phyloP scores from a whole-genome alignment of 2,888 invertebrate genomes.

The Spilosoma lubricipeda region DNA sequence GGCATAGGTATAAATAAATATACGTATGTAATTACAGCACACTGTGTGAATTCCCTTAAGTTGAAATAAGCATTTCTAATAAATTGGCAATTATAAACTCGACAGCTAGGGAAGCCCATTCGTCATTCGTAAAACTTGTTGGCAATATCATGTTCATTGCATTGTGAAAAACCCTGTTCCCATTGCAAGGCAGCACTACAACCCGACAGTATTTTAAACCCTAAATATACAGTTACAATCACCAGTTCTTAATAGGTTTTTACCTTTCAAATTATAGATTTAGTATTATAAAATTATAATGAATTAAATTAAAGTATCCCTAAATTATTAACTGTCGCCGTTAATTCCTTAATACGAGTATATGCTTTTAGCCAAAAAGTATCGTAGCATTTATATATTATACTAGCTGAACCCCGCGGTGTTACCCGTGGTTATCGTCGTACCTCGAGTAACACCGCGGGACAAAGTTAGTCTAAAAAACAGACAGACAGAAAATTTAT shows the following conservation, averaged over 20 bases:
- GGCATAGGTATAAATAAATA: conserved; percentile 22
- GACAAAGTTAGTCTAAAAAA: too few relatives aligned
- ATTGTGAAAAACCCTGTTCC: conserved; percentile 35
- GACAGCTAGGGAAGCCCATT: conserved; percentile 54
- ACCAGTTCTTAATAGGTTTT: neutral
- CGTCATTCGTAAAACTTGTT: conserved; percentile 78
- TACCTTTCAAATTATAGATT: neutral
- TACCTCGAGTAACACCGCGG: too few relatives aligned
- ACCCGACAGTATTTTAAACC: conserved; percentile 13
- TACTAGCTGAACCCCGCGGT: too few relatives aligned
- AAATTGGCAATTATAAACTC: conserved; percentile 41
- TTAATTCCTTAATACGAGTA: neutral
- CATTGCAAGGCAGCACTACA: conserved; percentile 5
- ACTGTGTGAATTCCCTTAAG: conserved; percentile 21
- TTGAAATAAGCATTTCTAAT: conserved; percentile 17
- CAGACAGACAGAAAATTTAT: too few relatives aligned
- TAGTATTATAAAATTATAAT: neutral
- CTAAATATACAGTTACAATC: neutral
- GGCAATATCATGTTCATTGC: conserved; percentile 71
- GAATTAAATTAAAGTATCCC: too few relatives aligned
- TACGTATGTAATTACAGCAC: neutral
- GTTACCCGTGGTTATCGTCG: too few relatives aligned
- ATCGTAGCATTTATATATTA: neutral
- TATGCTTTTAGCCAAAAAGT: neutral
- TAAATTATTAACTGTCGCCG: neutral